Conservation (phyloP, 23 tunicate species). For the Trididemnum nubilum region DNA sequence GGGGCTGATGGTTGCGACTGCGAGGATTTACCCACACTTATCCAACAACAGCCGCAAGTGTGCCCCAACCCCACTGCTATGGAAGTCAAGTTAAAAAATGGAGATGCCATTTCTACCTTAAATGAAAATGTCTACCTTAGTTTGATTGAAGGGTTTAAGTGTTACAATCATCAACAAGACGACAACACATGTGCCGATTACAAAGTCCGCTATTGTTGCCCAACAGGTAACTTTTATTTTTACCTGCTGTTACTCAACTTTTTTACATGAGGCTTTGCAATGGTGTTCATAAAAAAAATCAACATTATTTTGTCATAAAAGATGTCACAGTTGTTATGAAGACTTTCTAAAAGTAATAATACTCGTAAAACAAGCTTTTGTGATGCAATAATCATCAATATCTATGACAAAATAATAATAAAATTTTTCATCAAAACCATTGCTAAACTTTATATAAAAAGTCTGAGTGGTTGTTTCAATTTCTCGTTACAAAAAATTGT, state of each 20-base stretch:
- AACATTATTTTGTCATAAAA: no score
- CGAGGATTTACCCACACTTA: neutral
- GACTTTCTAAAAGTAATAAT: no score
- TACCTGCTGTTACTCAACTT: neutral
- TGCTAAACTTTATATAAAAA: no score
- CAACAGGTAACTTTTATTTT: neutral
- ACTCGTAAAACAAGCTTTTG: no score
- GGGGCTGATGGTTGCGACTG: neutral
- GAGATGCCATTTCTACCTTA: neutral
- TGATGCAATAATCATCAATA: no score
- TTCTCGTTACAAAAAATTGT: no score
- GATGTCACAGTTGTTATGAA: no score
- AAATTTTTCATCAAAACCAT: no score
- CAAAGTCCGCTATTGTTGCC: neutral
- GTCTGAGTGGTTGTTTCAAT: no score
- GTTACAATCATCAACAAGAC: neutral
- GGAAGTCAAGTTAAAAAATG: neutral
- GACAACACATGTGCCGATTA: neutral
- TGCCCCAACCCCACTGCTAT: neutral
- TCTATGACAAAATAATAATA: no score
- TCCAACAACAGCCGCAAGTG: neutral
- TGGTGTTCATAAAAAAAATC: no score
- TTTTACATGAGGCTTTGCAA: no score
- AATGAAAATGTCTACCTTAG: neutral
- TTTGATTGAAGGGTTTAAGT: neutral